Evolutionary conservation across 2,888 invertebrate species (phyloP), one percentile per base, ranked within the genome.

Genomic region (Erebia aethiops): DNA sequence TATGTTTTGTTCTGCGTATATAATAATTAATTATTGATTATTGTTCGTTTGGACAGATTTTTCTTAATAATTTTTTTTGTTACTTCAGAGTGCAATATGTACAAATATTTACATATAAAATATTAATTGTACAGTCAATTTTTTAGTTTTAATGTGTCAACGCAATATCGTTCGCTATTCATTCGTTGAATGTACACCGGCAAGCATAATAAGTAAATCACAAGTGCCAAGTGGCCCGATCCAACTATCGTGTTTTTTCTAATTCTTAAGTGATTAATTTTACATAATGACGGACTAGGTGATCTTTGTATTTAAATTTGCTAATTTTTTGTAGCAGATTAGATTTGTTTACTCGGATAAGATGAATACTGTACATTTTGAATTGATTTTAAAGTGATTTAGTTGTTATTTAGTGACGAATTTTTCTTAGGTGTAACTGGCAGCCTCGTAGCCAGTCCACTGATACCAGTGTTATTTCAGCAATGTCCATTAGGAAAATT

Each of bases 1-100:
- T 87, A 85, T 85, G 86, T 78, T 75, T 67, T 74, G 87, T 89
- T 88, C 89, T 83, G 83, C 87, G 86, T 87, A 87, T 88, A 74
- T 76, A 71, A 69, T 62, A 62, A 62, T 62, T 62, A 8, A 61
- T 18, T 61, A 84, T 87, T 86, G 72, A 71, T 85, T 87, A 86
- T 86, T 88, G 84, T 91, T 89, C 88, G 87, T 89, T 90, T 90
- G 85, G 87, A 89, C 87, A 88, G 83, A 88, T 87, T 83, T 88
- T 88, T 80, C 86, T 88, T 87, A 90, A 89, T 87, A 87, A 88
- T 89, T 86, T 90, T 21, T 89, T 88, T 92, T 90, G 91, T 93
- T 92, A 92, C 89, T 92, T 93, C 92, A 94, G 95, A 95, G 95
- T 95, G 95, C 95, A 95, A 95, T 95, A 95, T 95, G 95, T 95